A percentile compares a stretch with the other conserved stretches of the same genome.
Evolutionary conservation across 2,113 vertebrate species (phyloP).

Genomic region (human): DNA sequence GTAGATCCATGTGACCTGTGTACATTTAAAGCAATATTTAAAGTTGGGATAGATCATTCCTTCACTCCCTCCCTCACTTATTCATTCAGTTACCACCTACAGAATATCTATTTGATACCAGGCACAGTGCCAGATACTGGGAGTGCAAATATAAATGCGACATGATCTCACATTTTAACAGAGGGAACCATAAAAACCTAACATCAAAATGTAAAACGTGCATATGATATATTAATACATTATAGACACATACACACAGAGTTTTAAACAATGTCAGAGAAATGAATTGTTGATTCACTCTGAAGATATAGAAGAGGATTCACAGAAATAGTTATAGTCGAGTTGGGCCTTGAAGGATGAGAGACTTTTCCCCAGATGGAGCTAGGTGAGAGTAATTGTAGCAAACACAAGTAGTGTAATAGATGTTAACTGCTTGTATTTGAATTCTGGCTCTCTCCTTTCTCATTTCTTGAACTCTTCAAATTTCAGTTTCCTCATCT

Average conservation of each 20-base stretch:
- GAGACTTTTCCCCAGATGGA: background rate
- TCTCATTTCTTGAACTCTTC: constrained; percentile 4
- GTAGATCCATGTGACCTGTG: background rate
- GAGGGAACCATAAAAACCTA: background rate
- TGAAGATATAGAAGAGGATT: background rate
- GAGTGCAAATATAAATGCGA: background rate
- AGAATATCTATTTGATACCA: background rate
- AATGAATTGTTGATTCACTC: background rate
- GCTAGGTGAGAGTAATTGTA: background rate
- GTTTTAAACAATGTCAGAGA: constrained; percentile 4
- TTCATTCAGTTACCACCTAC: background rate
- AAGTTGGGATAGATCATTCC: background rate
- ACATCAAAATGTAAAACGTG: background rate
- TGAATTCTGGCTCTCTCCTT: background rate
- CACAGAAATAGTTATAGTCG: background rate
- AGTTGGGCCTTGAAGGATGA: background rate
- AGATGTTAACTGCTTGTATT: background rate
- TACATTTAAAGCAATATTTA: constrained; percentile 32
- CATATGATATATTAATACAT: background rate
- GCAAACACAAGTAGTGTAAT: background rate
- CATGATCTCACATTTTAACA: background rate
- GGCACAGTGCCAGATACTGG: background rate
- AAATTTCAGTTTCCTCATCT: background rate
- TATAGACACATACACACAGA: background rate
- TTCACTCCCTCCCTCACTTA: background rate